Percentiles rank a stretch among this genome's conserved stretches.
These are phyloP conservation scores for Hybognathus amarus DNA, from an alignment of 2,797 vertebrate genomes.

Conservation along the genomic window DNA sequence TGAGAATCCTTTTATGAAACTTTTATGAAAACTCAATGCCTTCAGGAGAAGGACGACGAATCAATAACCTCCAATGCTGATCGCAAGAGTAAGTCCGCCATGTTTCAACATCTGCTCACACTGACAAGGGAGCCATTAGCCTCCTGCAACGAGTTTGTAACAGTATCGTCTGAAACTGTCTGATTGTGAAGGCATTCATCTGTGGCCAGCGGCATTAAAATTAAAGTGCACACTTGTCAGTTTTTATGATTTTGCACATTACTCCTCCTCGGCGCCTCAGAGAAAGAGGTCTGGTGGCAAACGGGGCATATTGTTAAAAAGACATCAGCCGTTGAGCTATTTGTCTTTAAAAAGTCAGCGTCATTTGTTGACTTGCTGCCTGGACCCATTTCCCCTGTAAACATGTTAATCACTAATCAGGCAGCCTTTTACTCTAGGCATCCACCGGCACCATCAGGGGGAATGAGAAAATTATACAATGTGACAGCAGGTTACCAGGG, in stretches of 20 bases:
- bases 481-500: constrained; percentile 57
- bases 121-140: constrained; percentile 40
- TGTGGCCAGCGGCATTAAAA: constrained; percentile 61
- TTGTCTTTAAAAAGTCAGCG: constrained; percentile 60
- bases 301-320: constrained; percentile 71
- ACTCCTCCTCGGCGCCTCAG: constrained; percentile 26
- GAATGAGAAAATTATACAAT: constrained; percentile 76
- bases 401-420: constrained; percentile 80
- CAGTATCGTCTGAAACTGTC: constrained; percentile 24
- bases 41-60: constrained; percentile 22
- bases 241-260: constrained; percentile 64
- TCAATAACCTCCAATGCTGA: constrained; percentile 32
- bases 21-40: not conserved
- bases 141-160: constrained; percentile 34
- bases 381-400: constrained; percentile 69
- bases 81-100: constrained; percentile 19
- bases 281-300: constrained; percentile 50
- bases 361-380: constrained; percentile 57
- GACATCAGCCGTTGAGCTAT: constrained; percentile 66
- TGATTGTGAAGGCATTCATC: constrained; percentile 56
- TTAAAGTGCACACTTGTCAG: constrained; percentile 53
- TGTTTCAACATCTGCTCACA: constrained; percentile 32
- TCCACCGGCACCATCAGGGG: constrained; percentile 65
- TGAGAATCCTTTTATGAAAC: not conserved
- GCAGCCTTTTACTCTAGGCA: constrained; percentile 67